phyloP scores from a whole-genome alignment of 37 sponge, comb jelly and placozoan species.

The Aphrocallistes beatrix region DNA sequence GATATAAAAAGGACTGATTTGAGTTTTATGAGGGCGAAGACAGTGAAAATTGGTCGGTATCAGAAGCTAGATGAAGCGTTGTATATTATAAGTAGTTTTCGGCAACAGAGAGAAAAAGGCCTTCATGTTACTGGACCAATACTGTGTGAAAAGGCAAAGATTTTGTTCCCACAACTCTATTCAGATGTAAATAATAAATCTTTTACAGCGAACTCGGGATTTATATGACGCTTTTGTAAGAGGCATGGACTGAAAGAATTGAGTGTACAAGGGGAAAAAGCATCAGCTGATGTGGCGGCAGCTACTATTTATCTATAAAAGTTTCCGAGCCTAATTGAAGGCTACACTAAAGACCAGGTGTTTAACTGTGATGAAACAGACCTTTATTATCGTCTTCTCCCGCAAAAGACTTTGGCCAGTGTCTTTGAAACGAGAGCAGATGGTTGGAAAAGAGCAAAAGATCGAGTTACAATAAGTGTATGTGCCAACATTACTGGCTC shows the following conservation, averaged over 20 bases:
- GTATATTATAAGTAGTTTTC: constrained; percentile 24
- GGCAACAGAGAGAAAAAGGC: constrained; percentile 20
- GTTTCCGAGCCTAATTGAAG: background rate
- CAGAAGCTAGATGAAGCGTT: constrained; percentile 15
- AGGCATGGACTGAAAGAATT: background rate
- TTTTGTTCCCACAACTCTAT: background rate
- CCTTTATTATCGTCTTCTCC: constrained; percentile 30
- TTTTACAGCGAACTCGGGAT: constrained; percentile 17
- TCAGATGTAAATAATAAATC: background rate
- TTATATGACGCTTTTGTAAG: constrained; percentile 19
- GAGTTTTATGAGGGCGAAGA: constrained; percentile 21
- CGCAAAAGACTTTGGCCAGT: background rate
- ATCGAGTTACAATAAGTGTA: constrained; percentile 23
- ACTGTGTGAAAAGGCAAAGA: constrained; percentile 25
- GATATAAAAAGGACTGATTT: background rate
- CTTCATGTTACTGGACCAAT: constrained; percentile 29
- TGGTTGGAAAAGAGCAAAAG: constrained; percentile 23
- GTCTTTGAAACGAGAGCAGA: constrained; percentile 16
- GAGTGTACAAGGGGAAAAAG: background rate
- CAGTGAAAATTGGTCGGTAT: constrained; percentile 16
- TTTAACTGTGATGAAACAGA: constrained; percentile 49
- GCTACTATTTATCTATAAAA: background rate
- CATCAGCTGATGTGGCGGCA: background rate
- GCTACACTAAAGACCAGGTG: constrained; percentile 22
- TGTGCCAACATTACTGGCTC: constrained; percentile 23